Evolutionary conservation across 2,797 vertebrate species (phyloP).

Genomic region (Crocodylus rhombifer): DNA sequence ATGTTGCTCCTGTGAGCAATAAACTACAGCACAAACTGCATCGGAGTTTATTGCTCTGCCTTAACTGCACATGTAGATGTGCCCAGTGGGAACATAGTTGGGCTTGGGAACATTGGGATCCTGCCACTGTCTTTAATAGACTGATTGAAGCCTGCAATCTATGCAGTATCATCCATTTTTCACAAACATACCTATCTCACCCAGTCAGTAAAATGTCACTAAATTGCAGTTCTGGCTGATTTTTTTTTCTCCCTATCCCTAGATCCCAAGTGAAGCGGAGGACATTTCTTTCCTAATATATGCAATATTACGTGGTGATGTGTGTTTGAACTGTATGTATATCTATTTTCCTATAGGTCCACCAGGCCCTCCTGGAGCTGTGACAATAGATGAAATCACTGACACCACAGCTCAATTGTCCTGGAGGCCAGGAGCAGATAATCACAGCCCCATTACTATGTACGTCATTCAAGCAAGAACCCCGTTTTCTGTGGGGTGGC

Average conservation of each 20-base stretch:
- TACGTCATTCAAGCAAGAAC: conserved; percentile 95
- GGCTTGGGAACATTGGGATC: fast-evolving
- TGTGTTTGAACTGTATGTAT: neutral
- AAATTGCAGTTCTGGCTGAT: neutral
- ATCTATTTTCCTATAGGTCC: conserved; percentile 85
- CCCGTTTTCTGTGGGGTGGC: conserved; percentile 98
- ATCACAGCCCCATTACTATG: conserved; percentile 96
- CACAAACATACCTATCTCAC: fast-evolving
- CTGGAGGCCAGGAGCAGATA: conserved; percentile 96
- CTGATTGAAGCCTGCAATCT: neutral
- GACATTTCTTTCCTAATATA: neutral
- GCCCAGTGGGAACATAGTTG: fast-evolving
- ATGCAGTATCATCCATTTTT: neutral
- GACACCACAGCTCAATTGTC: conserved; percentile 95
- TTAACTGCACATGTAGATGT: no score
- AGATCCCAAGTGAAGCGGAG: neutral
- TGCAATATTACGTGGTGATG: neutral
- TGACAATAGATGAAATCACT: conserved; percentile 94
- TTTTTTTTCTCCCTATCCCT: neutral
- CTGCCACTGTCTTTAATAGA: fast-evolving
- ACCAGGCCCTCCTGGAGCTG: conserved; percentile 92
- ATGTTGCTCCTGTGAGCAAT: no score
- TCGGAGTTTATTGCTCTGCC: no score
- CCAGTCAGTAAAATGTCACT: fast-evolving
- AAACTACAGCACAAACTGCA: no score